phyloP scores from a whole-genome alignment of 1,140 invertebrate species.

The Apis dorsata region DNA sequence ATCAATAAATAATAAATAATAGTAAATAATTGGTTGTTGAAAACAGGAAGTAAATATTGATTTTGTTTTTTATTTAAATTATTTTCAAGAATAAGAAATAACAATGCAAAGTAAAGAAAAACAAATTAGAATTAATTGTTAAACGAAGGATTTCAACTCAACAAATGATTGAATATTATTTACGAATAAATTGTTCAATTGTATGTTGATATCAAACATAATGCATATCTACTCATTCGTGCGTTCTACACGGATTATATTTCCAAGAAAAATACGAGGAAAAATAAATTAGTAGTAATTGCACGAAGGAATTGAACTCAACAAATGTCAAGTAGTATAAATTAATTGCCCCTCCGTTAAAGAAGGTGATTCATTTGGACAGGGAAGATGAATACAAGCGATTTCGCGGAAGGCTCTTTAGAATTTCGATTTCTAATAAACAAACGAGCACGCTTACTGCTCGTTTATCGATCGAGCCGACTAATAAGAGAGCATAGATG shows the following conservation, averaged over 20 bases:
- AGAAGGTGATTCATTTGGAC: conserved; percentile 3
- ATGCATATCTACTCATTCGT: too few relatives aligned
- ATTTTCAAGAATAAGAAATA: too few relatives aligned
- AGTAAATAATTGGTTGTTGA: too few relatives aligned
- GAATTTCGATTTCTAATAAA: conserved; percentile 30
- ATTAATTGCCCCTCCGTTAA: conserved; percentile 9
- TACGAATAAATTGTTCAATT: too few relatives aligned
- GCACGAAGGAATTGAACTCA: neutral
- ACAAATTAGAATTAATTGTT: too few relatives aligned
- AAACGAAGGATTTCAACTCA: too few relatives aligned
- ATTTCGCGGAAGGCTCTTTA: neutral
- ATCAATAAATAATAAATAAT: too few relatives aligned
- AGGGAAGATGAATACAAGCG: conserved; percentile 4
- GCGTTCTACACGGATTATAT: neutral
- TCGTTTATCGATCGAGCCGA: conserved; percentile 33
- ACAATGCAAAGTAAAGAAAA: too few relatives aligned
- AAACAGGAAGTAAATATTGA: too few relatives aligned
- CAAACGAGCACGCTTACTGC: neutral
- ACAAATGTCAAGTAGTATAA: neutral
- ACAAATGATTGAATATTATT: too few relatives aligned
- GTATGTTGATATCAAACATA: neutral
- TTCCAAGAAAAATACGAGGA: neutral
- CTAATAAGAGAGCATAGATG: conserved; percentile 39
- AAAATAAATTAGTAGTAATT: neutral
- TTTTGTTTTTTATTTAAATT: too few relatives aligned